A percentile compares a stretch with the other conserved stretches of the same genome.
These are phyloP conservation scores for Setophaga petechia DNA, from an alignment of 2,113 vertebrate species.

Conservation along the genomic window DNA sequence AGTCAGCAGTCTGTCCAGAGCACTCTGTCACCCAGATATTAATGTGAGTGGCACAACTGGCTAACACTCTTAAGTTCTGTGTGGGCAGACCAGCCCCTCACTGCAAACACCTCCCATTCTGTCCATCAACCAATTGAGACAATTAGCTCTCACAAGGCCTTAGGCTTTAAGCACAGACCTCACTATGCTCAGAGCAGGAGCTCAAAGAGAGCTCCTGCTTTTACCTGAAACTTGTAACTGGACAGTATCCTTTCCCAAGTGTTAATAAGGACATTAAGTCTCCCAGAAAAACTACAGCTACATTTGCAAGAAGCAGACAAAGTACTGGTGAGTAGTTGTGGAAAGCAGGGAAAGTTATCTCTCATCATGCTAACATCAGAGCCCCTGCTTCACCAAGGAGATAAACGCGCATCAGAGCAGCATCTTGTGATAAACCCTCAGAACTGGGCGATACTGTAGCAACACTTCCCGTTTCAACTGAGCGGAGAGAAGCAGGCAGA, in stretches of 20 bases:
- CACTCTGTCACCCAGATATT: background rate
- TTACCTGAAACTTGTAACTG: background rate
- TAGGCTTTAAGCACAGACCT: background rate
- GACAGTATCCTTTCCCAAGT: background rate
- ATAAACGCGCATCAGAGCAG: background rate
- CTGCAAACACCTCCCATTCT: background rate
- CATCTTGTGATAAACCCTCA: background rate
- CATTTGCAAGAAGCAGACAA: background rate
- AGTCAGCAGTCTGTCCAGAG: background rate
- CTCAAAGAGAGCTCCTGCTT: background rate
- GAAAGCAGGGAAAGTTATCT: background rate
- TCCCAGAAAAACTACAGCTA: background rate
- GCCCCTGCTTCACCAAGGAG: background rate
- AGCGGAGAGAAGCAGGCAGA: background rate
- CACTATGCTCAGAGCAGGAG: background rate
- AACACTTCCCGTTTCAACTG: background rate
- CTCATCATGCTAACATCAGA: background rate
- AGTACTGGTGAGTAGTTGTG: background rate
- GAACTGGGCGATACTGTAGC: background rate
- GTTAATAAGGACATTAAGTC: background rate
- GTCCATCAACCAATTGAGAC: background rate
- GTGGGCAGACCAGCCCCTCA: accelerated
- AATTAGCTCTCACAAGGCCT: background rate
- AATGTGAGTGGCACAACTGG: background rate
- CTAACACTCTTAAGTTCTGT: background rate